Base-by-base conservation (phyloP, 2,888 invertebrate species). In the Eremobia ochroleuca region DNA sequence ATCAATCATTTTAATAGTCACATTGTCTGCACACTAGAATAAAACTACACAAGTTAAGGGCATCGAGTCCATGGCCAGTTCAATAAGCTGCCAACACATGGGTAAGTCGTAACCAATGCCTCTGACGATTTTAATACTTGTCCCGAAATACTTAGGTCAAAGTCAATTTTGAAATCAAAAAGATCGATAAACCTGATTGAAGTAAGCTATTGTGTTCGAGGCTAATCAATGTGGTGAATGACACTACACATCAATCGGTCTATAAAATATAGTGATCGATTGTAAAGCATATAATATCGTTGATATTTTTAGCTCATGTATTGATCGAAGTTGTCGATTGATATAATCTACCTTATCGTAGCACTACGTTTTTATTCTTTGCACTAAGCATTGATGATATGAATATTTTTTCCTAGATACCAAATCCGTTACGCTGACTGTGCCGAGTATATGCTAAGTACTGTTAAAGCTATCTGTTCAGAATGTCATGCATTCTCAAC, bases 391-490 rank as follows among this genome's bases (percentile, higher is more conserved):
- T 73, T 83, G 31, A 72, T 83, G 73, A 83, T 81, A 83, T 83
- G 84, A 83, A 46, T 55, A n/a, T 40, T 52, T 58, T 61, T 77
- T 68, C 28, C 62, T 67, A 31, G 18, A 62, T 52, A 25, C 34
- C 66, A 75, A 58, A 52, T 31, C 28, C 15, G 70, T 79, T 78
- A 81, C 71, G 13, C 83, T 83, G 80, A 81, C 72, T 62, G 71
- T 66, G 82, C 68, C 73, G 78, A 71, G 73, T 83, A 82, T 85
- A 76, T 76, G 73, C 83, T 76, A 77, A 61, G 83, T 77, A 79
- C 66, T 65, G 73, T 86, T 84, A 84, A 83, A 84, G 86, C 83
- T 83, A 64, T 82, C 40, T 71, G 85, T 81, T 62, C 61, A 62
- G 70, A 76, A 83, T 83, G 76, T 69, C 62, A 74, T 73, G 73